phyloP scores from a whole-genome alignment of 64 coral and sea anemone genomes.

The Acropora tenuis region DNA sequence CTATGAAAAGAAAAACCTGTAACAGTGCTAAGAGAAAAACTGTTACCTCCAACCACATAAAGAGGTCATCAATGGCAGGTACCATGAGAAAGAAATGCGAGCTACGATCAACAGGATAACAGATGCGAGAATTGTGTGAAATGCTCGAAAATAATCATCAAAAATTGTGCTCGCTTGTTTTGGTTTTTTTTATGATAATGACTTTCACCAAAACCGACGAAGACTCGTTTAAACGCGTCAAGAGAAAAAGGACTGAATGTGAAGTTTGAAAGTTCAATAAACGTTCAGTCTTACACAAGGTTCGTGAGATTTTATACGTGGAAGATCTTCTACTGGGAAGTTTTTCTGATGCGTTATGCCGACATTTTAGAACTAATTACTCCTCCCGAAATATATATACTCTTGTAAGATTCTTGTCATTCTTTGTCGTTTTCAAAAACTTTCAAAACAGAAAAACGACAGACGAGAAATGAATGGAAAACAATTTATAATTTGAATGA shows the following conservation, averaged over 20 bases:
- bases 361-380: no score
- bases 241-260: no score
- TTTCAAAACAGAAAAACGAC: neutral
- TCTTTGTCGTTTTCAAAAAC: neutral
- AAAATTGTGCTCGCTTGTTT: neutral
- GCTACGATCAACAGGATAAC: slow-evolving; percentile 20
- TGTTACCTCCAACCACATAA: slow-evolving; percentile 17
- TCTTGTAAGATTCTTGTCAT: neutral
- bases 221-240: no score
- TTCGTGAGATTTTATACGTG: no score
- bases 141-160: neutral
- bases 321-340: no score
- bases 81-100: slow-evolving; percentile 42
- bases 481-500: neutral
- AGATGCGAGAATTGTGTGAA: slow-evolving; percentile 6
- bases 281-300: no score
- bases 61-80: neutral
- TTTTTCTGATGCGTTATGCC: no score
- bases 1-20: slow-evolving; percentile 22
- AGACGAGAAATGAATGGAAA: neutral
- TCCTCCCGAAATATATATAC: neutral
- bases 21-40: neutral
- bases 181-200: no score
- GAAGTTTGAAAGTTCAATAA: no score
- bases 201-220: no score